A percentile compares a stretch with the other conserved stretches of the same genome.
Conservation (phyloP, 2,113 vertebrate species). For the Halcyon senegalensis region DNA sequence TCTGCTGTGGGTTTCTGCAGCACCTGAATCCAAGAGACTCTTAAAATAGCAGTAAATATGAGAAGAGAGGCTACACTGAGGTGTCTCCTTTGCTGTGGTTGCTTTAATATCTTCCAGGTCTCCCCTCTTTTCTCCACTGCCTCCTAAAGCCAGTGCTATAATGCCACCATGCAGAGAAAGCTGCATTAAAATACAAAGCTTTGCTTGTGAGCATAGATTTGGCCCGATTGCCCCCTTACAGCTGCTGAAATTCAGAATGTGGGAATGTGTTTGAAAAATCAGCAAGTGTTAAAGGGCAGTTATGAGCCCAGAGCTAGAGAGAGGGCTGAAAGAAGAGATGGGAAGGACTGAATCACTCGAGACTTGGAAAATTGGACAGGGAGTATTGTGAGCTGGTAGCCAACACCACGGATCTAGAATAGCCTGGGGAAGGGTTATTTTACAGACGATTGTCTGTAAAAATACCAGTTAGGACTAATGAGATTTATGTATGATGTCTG, state of each 20-base stretch:
- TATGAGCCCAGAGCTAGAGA: constrained; percentile 28
- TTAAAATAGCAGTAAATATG: not conserved
- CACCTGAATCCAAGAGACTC: not conserved
- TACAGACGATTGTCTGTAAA: constrained; percentile 24
- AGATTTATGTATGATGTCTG: constrained; percentile 41
- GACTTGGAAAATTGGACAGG: constrained; percentile 45
- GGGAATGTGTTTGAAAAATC: constrained; percentile 47
- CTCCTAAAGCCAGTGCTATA: constrained; percentile 35
- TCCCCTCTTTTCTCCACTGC: not conserved
- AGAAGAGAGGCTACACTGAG: not conserved
- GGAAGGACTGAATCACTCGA: constrained; percentile 57
- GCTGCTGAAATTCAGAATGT: constrained; percentile 48
- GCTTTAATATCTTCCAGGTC: constrained; percentile 16
- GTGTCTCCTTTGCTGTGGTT: not conserved
- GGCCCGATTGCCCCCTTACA: constrained; percentile 23
- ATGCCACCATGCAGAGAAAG: constrained; percentile 22
- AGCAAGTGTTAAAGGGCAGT: constrained; percentile 44
- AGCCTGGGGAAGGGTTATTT: constrained; percentile 39
- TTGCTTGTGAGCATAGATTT: constrained; percentile 54
- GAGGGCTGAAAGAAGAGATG: constrained; percentile 30
- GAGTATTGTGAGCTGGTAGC: constrained; percentile 31
- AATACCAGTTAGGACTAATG: constrained; percentile 13
- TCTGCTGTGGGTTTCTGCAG: not conserved
- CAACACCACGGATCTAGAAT: not conserved
- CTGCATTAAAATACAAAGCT: constrained; percentile 65